phyloP scores from a whole-genome alignment of 2,888 invertebrate genomes.

The Pachliopta kotzebuea region DNA sequence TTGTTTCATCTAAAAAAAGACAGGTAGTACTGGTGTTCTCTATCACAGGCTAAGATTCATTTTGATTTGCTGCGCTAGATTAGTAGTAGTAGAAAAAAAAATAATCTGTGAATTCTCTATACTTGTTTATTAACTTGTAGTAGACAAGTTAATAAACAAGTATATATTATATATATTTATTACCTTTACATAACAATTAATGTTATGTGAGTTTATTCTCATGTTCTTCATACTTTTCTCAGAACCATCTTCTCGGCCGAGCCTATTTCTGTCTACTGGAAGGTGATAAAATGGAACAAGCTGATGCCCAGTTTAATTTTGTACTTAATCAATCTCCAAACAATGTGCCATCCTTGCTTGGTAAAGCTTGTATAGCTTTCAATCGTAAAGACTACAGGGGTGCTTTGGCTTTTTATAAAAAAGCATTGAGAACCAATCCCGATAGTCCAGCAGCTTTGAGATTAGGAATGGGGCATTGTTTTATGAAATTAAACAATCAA shows the following conservation, averaged over 20 bases:
- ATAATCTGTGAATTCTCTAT: no score
- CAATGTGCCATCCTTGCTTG: constrained; percentile 97
- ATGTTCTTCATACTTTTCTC: constrained; percentile 33
- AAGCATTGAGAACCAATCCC: constrained; percentile 97
- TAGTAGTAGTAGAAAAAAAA: no score
- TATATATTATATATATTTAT: not conserved
- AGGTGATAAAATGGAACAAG: constrained; percentile 99
- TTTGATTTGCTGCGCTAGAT: no score
- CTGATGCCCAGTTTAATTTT: constrained; percentile 99
- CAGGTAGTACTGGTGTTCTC: no score
- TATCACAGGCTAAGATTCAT: no score
- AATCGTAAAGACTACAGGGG: constrained; percentile 98
- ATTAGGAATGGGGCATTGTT: constrained; percentile 99
- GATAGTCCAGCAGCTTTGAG: constrained; percentile 98
- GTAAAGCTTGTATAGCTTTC: constrained; percentile 99
- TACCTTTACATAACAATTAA: not conserved
- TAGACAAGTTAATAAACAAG: no score
- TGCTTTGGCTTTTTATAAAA: constrained; percentile 98
- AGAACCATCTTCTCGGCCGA: constrained; percentile 98
- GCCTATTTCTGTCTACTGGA: constrained; percentile 99
- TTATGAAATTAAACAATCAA: constrained; percentile 95
- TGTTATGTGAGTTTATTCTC: not conserved
- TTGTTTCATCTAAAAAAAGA: no score
- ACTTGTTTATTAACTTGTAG: no score
- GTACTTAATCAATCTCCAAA: constrained; percentile 97